A percentile compares a stretch with the other conserved stretches of the same genome.
phyloP scores from a whole-genome alignment of 2,113 vertebrate species.

The Ciconia stormi region DNA sequence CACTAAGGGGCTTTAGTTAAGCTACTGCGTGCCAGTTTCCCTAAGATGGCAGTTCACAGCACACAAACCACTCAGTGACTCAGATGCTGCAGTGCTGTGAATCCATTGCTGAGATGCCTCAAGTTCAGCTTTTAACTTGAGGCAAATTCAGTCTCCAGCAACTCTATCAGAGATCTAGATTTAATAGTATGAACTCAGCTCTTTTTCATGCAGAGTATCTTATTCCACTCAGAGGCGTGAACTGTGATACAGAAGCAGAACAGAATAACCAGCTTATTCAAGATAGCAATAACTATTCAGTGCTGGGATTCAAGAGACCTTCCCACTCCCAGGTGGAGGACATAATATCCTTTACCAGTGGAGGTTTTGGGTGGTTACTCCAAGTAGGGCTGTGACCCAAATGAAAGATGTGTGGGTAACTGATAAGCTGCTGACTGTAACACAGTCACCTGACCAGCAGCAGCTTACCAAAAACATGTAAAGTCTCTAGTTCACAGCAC shows the following conservation, averaged over 20 bases:
- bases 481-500: background rate
- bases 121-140: background rate
- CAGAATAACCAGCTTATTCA: background rate
- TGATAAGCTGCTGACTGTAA: constrained; percentile 5
- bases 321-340: background rate
- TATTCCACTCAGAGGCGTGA: background rate
- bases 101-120: background rate
- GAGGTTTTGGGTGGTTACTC: background rate
- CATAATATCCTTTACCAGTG: background rate
- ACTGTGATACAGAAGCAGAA: background rate
- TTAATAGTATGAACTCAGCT: background rate
- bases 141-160: background rate
- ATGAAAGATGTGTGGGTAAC: constrained; percentile 1
- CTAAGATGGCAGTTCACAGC: background rate
- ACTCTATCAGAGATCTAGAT: background rate
- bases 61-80: background rate
- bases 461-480: background rate
- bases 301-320: background rate
- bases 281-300: background rate
- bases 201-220: background rate
- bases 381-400: constrained; percentile 11
- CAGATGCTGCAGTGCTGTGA: background rate
- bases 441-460: constrained; percentile 19
- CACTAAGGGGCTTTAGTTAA: constrained; percentile 27
- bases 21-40: background rate